phyloP scores from a whole-genome alignment of 2,797 vertebrate genomes.

The Propithecus deckenii region DNA sequence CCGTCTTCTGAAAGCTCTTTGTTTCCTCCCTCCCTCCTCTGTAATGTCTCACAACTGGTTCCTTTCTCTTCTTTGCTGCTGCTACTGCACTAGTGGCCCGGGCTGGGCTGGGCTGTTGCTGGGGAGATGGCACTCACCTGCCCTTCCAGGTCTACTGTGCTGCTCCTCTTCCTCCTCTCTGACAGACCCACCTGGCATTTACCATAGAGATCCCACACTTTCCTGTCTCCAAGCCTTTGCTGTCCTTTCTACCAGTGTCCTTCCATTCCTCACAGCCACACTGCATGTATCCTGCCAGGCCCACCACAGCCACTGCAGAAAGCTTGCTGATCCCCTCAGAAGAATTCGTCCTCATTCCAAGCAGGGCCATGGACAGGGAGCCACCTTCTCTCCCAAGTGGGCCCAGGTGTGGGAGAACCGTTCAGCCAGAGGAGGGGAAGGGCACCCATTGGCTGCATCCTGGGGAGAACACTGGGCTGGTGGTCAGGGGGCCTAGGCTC shows the following conservation, averaged over 20 bases:
- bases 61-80: neutral
- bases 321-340: neutral
- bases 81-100: neutral
- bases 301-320: neutral
- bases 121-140: neutral
- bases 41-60: neutral
- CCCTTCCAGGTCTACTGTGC: neutral
- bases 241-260: neutral
- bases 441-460: neutral
- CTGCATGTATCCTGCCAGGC: neutral
- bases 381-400: neutral
- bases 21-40: conserved; percentile 45
- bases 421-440: neutral
- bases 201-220: neutral
- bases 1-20: conserved; percentile 61
- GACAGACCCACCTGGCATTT: neutral
- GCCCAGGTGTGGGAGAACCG: neutral
- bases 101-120: neutral
- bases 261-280: neutral
- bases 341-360: neutral
- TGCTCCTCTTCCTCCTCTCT: neutral
- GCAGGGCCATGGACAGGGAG: neutral
- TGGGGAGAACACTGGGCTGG: neutral
- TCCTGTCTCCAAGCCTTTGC: neutral
- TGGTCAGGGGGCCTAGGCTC: neutral